Conservation (phyloP, 2,113 vertebrate genomes). For the Hippocampus barbouri region DNA sequence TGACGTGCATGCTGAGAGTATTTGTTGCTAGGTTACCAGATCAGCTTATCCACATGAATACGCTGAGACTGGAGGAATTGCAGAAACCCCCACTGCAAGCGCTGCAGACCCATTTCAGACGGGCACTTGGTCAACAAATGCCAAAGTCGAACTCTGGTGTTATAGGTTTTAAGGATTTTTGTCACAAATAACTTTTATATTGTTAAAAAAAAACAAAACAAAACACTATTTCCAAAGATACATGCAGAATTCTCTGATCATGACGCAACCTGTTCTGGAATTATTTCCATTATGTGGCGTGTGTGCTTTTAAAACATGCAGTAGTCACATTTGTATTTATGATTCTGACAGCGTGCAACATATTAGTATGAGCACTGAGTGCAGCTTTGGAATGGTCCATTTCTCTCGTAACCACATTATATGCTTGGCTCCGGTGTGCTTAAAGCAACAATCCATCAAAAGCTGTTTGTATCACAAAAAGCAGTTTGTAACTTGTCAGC, state of each 20-base stretch:
- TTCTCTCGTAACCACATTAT: neutral
- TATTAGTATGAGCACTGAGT: neutral
- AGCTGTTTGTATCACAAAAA: slow-evolving; percentile 1
- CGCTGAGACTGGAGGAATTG: slow-evolving; percentile 12
- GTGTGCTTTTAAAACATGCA: neutral
- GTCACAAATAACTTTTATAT: neutral
- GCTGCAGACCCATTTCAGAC: neutral
- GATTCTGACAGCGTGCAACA: neutral
- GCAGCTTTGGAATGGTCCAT: neutral
- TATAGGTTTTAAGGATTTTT: neutral
- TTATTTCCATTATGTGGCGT: too few species aligned
- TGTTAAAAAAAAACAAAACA: neutral
- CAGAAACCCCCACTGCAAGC: neutral
- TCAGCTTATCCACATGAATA: slow-evolving; percentile 14
- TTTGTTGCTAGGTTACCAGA: slow-evolving; percentile 47
- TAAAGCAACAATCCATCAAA: neutral
- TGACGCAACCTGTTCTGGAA: too few species aligned
- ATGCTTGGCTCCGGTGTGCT: neutral
- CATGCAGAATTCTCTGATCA: too few species aligned
- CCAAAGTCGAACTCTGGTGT: neutral
- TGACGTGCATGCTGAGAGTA: slow-evolving; percentile 26
- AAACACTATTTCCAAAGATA: too few species aligned
- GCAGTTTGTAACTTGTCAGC: neutral
- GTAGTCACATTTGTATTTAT: neutral
- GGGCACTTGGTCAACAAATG: neutral